Evolutionary conservation across 2,113 vertebrate species (phyloP), one percentile per base, ranked within the genome.

Genomic region (Ceratotherium simum): DNA sequence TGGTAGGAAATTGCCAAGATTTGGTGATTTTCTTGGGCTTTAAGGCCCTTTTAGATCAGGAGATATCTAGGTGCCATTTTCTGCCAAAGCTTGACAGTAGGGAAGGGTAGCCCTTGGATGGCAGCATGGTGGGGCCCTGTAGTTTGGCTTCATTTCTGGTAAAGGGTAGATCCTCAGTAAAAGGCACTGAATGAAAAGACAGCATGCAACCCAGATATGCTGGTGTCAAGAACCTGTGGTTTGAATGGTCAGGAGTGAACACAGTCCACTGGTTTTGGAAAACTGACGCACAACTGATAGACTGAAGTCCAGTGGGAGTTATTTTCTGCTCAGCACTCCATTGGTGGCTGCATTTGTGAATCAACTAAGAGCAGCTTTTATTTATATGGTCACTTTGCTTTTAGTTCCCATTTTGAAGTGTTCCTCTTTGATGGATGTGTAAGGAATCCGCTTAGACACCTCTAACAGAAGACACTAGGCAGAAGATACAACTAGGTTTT

Each of bases 371-470:
- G 94, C 95, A 62, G 23, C 48, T 98, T 97, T 98, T 96, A 91
- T 96, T 95, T 95, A 78, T 92, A 33, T 65, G 97, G 96, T 96
- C 98, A 96, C 91, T 96, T 97, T 95, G 97, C 98, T 98, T 98
- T 98, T 58, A 95, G 90, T 90, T 98, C 95, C 90, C 94, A 88
- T 98, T 98, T 97, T 98, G 97, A 98, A 98, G 97, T 76, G 64
- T 80, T 33, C 80, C 54, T 95, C 96, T 97, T 36, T 98, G 98
- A 98, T 97, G 98, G 98, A 96, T 87, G 84, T 76, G 72, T 94
- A 97, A 96, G 92, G 96, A 90, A 98, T 95, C 85, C 9, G 1
- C 94, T 92, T 86, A 90, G 97, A 92, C 91, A 90, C 36, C 82
- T 93, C 92, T 96, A 92, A 95, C 90, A 96, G 97, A 96, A 96